Evolutionary conservation across 2,113 vertebrate genomes (phyloP), one percentile per base, ranked within the genome.

Genomic region (Boulengeromyrus knoepffleri): DNA sequence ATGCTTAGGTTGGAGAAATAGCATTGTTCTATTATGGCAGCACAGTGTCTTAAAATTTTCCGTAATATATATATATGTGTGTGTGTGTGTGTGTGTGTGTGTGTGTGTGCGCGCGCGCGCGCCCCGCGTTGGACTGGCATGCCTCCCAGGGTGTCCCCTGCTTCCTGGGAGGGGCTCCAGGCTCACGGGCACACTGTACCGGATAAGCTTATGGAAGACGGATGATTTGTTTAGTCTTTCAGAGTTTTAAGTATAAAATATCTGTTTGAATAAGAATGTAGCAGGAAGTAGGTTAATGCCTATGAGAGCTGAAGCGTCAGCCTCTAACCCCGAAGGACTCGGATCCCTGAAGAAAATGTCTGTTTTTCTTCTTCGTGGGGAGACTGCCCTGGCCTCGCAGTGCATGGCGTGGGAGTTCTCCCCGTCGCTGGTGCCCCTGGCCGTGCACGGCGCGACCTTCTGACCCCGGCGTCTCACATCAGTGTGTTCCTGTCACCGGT

Each of bases 401-500:
- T 27, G 62, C n/a, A 31, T 27, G 62, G 62, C 9, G 62, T 70
- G 27, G 62, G 62, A 70, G n/a, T 70, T 31, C 27, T 31, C 27
- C 62, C n/a, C n/a, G 9, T 12, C 62, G 9, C 62, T 4, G 62
- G n/a, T 70, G 36, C 15, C 36, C 17, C 74, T 42, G 36, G 36
- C 5, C 10, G 36, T 5, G 74, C 15, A 0, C 31, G 31, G 36
- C 0, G 17, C 6, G 15, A 0, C 74, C 74, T 19, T 19, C 74
- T 36, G 74, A 42, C 31, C 74, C 36, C 74, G 1, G 74, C 0
- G 5, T 80, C 74, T 80, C 74, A 80, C n/a, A 31, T 85, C 85
- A 77, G 50, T 90, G 91, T 91, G 39, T 92, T 92, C 91, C 80
- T 90, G 46, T 70, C 36, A 47, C 84, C 47, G 91, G 88, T 53